phyloP scores from a whole-genome alignment of 1,140 invertebrate genomes.

The Drosophila bocki region DNA sequence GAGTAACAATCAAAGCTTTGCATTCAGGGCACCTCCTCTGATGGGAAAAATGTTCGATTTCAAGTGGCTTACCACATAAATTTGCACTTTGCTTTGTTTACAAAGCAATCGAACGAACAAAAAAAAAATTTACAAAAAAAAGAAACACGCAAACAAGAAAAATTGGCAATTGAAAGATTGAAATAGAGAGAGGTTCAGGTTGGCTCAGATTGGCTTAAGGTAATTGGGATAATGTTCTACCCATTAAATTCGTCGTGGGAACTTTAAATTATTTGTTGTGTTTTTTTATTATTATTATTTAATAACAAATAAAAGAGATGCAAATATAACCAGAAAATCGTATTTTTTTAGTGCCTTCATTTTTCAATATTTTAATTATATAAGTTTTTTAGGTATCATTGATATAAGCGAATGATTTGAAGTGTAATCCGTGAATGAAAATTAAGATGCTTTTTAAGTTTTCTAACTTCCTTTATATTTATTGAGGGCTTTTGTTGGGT shows the following conservation, averaged over 20 bases:
- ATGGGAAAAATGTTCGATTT: slow-evolving; percentile 37
- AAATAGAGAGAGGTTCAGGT: slow-evolving; percentile 13
- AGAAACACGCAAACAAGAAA: not conserved
- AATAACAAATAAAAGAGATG: not conserved
- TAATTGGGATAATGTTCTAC: slow-evolving; percentile 4
- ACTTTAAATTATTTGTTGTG: not conserved
- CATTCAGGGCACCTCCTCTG: slow-evolving; percentile 39
- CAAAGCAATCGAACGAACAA: slow-evolving; percentile 46
- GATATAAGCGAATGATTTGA: not conserved
- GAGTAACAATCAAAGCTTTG: slow-evolving; percentile 71
- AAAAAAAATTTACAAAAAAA: slow-evolving; percentile 10
- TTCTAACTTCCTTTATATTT: no score
- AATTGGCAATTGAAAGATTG: slow-evolving; percentile 29
- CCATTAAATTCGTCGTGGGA: not conserved
- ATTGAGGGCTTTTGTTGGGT: no score
- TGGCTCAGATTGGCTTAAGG: slow-evolving; percentile 14
- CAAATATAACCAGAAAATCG: not conserved
- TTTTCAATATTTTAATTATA: not conserved
- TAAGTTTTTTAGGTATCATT: not conserved
- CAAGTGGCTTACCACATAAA: slow-evolving; percentile 69
- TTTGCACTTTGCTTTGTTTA: slow-evolving; percentile 74
- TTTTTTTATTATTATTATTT: not conserved
- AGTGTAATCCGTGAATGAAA: no score
- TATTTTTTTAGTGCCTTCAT: not conserved
- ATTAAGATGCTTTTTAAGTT: no score